Evolutionary conservation across 2,888 invertebrate species (phyloP).

Genomic region (Harmothoe impar): DNA sequence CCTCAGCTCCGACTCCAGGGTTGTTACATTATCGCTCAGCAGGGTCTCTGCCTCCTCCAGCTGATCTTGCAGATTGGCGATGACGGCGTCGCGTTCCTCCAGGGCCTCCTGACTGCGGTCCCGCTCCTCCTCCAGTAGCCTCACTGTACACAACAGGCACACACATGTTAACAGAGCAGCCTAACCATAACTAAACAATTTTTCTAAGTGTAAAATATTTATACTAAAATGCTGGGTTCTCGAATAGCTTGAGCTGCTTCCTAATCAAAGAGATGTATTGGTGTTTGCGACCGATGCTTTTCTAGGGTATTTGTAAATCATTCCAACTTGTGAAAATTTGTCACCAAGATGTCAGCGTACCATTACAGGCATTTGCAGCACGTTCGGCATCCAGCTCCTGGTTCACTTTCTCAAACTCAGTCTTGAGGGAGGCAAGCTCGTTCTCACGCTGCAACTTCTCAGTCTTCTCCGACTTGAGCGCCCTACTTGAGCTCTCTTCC

Average conservation of each 20-base stretch:
- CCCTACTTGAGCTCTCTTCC: slow-evolving; percentile 21
- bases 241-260: too few relatives aligned
- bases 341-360: too few relatives aligned
- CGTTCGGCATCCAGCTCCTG: slow-evolving; percentile 51
- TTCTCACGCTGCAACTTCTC: neutral
- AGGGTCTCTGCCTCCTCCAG: slow-evolving; percentile 37
- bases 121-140: slow-evolving; percentile 41
- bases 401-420: slow-evolving; percentile 23
- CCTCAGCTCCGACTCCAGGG: neutral
- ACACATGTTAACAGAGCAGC: too few relatives aligned
- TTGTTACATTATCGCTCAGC: neutral
- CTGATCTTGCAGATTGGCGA: neutral
- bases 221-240: too few relatives aligned
- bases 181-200: neutral
- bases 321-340: too few relatives aligned
- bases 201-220: too few relatives aligned
- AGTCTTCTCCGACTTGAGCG: slow-evolving; percentile 3
- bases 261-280: too few relatives aligned
- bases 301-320: too few relatives aligned
- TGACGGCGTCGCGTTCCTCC: neutral
- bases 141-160: neutral
- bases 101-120: slow-evolving; percentile 22
- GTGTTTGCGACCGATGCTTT: too few relatives aligned
- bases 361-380: slow-evolving; percentile 37
- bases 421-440: neutral